These are phyloP conservation scores for Eulemur mongoz DNA, from an alignment of 2,797 vertebrate genomes.

Conservation along the genomic window DNA sequence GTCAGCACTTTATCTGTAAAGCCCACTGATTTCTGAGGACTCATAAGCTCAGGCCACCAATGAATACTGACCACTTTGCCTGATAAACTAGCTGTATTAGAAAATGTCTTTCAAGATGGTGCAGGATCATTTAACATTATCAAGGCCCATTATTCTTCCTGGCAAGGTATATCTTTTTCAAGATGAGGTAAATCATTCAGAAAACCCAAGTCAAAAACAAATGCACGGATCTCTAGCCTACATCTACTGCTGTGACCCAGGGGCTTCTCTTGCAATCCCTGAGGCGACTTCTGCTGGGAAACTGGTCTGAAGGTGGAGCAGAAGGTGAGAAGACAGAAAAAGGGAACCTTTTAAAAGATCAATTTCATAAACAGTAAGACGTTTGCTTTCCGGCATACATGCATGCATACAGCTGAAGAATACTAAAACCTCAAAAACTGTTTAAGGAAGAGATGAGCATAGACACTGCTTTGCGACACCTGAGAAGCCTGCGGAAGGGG, in stretches of 20 bases:
- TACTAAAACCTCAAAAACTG: neutral
- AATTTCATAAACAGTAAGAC: neutral
- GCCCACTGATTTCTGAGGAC: neutral
- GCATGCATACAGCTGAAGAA: neutral
- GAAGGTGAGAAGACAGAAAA: neutral
- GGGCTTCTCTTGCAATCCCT: neutral
- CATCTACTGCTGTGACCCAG: neutral
- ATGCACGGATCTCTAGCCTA: neutral
- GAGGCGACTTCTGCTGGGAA: neutral
- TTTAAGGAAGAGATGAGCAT: neutral
- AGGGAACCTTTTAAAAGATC: neutral
- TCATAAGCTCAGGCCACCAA: neutral
- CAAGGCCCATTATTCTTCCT: neutral
- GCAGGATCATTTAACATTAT: neutral
- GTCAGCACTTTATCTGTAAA: neutral
- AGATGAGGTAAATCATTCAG: neutral
- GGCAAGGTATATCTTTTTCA: neutral
- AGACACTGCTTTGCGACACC: neutral
- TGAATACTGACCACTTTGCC: neutral
- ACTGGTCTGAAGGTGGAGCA: neutral
- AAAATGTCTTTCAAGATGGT: neutral
- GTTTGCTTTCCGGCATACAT: neutral
- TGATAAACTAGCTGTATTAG: neutral
- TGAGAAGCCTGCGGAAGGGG: neutral
- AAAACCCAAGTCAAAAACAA: neutral